These are phyloP conservation scores for Gallinago nigripennis DNA, from an alignment of 2,797 vertebrate genomes.

Conservation along the genomic window DNA sequence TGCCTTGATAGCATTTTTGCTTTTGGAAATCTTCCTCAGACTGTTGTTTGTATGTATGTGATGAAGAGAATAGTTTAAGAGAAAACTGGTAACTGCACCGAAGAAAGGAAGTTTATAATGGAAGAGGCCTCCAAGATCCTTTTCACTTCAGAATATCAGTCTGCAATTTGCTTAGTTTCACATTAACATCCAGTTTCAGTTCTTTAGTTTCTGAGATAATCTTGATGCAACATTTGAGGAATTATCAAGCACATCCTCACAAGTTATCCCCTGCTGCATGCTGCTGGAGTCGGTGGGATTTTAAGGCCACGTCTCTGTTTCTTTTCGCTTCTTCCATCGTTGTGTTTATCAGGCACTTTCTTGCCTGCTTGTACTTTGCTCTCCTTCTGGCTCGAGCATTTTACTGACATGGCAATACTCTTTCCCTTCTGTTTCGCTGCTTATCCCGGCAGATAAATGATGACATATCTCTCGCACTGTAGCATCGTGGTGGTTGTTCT, in stretches of 20 bases:
- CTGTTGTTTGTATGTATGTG: background rate
- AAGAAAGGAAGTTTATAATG: background rate
- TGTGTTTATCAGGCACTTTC: background rate
- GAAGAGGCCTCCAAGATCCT: background rate
- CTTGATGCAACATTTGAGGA: background rate
- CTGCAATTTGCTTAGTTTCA: background rate
- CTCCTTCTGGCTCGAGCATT: background rate
- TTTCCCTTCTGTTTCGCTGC: background rate
- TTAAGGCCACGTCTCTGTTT: background rate
- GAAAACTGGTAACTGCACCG: background rate
- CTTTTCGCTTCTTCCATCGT: background rate
- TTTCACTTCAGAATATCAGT: background rate
- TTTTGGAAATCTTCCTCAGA: background rate
- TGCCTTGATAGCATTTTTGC: background rate
- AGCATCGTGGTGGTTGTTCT: background rate
- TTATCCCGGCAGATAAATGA: background rate
- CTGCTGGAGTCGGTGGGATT: background rate
- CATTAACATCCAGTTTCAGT: background rate
- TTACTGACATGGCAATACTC: background rate
- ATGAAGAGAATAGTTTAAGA: background rate
- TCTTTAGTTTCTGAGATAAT: background rate
- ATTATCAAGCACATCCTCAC: background rate
- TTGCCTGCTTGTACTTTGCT: background rate
- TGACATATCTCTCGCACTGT: background rate
- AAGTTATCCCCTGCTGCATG: background rate